These are phyloP conservation scores for Hetaerina americana DNA, from an alignment of 1,140 invertebrate genomes.

Conservation along the genomic window DNA sequence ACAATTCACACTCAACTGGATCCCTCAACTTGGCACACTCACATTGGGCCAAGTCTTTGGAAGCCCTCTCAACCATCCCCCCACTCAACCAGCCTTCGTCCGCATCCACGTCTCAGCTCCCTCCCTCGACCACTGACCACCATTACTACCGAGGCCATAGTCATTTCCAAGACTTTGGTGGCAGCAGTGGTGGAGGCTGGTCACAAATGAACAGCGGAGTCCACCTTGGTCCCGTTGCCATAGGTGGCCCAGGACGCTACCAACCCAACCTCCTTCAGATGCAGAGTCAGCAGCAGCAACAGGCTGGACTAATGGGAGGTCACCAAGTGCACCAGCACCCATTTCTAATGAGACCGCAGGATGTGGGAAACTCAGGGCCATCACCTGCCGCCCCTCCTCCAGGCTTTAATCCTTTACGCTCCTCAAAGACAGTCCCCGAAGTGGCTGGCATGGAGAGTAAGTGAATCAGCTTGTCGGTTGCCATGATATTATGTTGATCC, in stretches of 20 bases:
- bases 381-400: neutral
- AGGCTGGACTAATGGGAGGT: neutral
- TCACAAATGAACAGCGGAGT: neutral
- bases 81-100: neutral
- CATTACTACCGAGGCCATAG: neutral
- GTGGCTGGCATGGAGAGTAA: neutral
- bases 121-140: neutral
- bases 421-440: neutral
- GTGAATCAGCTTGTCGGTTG: no score
- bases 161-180: neutral
- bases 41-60: neutral
- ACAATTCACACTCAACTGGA: constrained; percentile 13
- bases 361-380: neutral
- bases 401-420: neutral
- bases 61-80: neutral
- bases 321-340: neutral
- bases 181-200: neutral
- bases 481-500: no score
- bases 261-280: neutral
- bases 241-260: neutral
- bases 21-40: neutral
- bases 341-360: neutral
- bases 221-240: neutral
- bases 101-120: no score
- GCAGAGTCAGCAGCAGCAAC: no score